phyloP scores from a whole-genome alignment of 2,888 invertebrate genomes.

The Cantharis lateralis region DNA sequence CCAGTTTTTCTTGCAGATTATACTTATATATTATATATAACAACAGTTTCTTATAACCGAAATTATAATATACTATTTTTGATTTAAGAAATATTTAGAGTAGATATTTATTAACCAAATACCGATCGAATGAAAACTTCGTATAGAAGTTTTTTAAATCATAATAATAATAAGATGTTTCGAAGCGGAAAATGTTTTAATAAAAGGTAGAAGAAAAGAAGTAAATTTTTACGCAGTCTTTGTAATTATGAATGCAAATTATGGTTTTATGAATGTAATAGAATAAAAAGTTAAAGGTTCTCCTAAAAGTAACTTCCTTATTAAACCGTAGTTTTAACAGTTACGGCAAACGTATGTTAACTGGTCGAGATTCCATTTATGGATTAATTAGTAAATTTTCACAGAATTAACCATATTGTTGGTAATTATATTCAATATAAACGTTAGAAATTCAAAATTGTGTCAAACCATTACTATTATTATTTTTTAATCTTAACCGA shows the following conservation, averaged over 20 bases:
- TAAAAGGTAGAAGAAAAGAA: neutral
- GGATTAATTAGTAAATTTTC: neutral
- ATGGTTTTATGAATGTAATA: neutral
- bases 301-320: neutral
- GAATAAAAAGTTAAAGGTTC: neutral
- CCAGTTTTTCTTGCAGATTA: too few species aligned
- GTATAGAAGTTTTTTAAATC: too few species aligned
- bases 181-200: neutral
- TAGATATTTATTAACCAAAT: too few species aligned
- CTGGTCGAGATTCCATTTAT: neutral
- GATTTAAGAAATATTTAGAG: too few species aligned
- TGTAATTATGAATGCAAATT: neutral
- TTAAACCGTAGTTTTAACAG: neutral
- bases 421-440: neutral
- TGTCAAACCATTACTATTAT: neutral
- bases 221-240: neutral
- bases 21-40: too few species aligned
- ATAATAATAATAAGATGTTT: too few species aligned
- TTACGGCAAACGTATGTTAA: neutral
- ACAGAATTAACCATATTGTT: neutral
- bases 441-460: neutral
- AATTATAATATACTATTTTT: too few species aligned
- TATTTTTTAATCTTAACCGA: neutral
- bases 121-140: too few species aligned
- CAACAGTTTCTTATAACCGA: too few species aligned